Conservation (phyloP, 2,888 invertebrate genomes). For the Geotrupes spiniger region DNA sequence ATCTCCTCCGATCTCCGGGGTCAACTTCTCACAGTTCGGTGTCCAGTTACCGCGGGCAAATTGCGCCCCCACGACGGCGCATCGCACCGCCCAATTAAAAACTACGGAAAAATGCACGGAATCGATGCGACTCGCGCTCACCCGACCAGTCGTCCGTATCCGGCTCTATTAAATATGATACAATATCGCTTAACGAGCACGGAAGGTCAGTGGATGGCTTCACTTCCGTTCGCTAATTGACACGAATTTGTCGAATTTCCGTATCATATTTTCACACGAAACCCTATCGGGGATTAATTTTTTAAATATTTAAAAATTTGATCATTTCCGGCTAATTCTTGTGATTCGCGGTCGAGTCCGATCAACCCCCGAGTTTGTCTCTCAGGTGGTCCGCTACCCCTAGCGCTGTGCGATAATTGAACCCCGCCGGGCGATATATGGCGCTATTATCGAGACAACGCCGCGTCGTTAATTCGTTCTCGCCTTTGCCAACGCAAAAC, state of each 20-base stretch:
- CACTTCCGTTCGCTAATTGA: slow-evolving; percentile 17
- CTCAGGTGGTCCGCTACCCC: slow-evolving; percentile 28
- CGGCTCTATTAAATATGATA: slow-evolving; percentile 9
- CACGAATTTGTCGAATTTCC: slow-evolving; percentile 12
- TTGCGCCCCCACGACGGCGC: too few relatives aligned
- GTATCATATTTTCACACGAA: slow-evolving; percentile 10
- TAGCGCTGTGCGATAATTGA: slow-evolving; percentile 25
- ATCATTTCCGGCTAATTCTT: too few relatives aligned
- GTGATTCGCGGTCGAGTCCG: slow-evolving; percentile 13
- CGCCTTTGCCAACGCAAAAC: slow-evolving; percentile 40
- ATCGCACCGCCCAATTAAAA: too few relatives aligned
- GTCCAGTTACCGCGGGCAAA: too few relatives aligned
- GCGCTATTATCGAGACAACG: slow-evolving; percentile 29
- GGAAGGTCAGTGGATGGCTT: slow-evolving; percentile 14
- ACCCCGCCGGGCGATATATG: slow-evolving; percentile 31
- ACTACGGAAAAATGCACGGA: too few relatives aligned
- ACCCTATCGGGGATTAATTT: slow-evolving; percentile 2
- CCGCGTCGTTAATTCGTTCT: slow-evolving; percentile 31
- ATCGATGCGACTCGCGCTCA: too few relatives aligned
- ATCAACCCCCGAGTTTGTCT: slow-evolving; percentile 26
- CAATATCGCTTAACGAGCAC: slow-evolving; percentile 8
- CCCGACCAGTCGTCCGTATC: too few relatives aligned
- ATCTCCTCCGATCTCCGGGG: too few relatives aligned
- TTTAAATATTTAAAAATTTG: too few relatives aligned
- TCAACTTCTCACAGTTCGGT: too few relatives aligned